Percentiles rank a stretch among this genome's conserved stretches.
Conservation (phyloP, 2,888 invertebrate species). For the Phaonia tiefii region DNA sequence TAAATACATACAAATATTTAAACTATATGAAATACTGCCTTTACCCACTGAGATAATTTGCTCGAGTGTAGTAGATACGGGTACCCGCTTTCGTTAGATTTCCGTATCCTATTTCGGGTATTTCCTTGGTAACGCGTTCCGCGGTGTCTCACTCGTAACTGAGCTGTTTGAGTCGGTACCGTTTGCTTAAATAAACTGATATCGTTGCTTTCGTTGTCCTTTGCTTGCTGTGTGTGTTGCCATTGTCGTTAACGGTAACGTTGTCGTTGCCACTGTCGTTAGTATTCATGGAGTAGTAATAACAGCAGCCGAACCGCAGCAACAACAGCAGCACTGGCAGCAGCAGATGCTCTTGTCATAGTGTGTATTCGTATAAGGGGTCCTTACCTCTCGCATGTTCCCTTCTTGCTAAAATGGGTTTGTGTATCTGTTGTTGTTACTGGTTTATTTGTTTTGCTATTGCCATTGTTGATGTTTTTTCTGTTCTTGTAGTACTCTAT, state of each 20-base stretch:
- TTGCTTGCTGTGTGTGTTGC: not conserved
- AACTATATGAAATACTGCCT: too few species aligned
- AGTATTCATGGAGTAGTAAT: not conserved
- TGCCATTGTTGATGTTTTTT: not conserved
- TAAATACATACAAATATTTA: too few species aligned
- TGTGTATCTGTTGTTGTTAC: slow-evolving; percentile 25
- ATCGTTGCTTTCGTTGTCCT: not conserved
- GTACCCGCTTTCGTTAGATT: not conserved
- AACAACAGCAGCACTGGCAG: not conserved
- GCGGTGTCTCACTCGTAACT: slow-evolving; percentile 69
- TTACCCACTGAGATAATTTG: not conserved
- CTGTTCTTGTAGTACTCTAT: slow-evolving; percentile 12
- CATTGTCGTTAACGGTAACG: too few species aligned
- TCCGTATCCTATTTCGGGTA: slow-evolving; percentile 21
- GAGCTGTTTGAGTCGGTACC: slow-evolving; percentile 63
- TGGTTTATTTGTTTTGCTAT: slow-evolving; percentile 20
- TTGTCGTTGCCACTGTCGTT: too few species aligned
- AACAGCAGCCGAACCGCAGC: not conserved
- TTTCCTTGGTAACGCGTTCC: slow-evolving; percentile 45
- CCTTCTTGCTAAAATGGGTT: too few species aligned
- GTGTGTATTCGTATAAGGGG: slow-evolving; percentile 8
- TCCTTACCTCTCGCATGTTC: not conserved
- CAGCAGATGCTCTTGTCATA: not conserved
- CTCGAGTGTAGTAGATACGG: slow-evolving; percentile 17
- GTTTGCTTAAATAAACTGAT: slow-evolving; percentile 56